Evolutionary conservation across 2,113 vertebrate genomes (phyloP), one percentile per base, ranked within the genome.

Genomic region (Pholis gunnellus): DNA sequence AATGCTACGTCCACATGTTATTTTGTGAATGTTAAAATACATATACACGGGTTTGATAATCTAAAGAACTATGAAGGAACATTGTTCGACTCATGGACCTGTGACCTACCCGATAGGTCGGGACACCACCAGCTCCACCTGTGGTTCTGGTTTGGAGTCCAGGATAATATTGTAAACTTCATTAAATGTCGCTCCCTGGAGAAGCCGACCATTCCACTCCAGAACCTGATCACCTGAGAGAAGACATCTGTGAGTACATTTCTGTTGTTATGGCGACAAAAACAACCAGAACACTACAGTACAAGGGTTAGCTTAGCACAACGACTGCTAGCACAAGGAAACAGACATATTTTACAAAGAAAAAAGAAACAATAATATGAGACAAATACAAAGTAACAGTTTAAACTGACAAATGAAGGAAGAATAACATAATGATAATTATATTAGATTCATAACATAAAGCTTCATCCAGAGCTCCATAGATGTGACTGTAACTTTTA

Each of bases 91-190:
- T 54, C 8, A 27, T 57, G n/a, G 54, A 57, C n/a, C 22, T 8
- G 8, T 8, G 50, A 22, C 50, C 50, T 54, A 99, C 98, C 97
- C 95, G 78, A 97, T 95, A 50, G 97, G 97, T 84, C 98, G 95
- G 36, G 96, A 98, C 89, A 99, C 98, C 31, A 99, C 93, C 89
- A 99, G 96, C 81, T 99, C 97, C 88, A 99, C 98, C 91, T 98
- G 98, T 6, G 97, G 97, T 69, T 99, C 97, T n/a, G 96, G 94
- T 93, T 99, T 98, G 63, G 98, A 99, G 78, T 99, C 97, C 80
- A 98, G 94, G 91, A 99, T 99, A 85, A 99, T 99, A 91, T 99
- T 97, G 91, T 99, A 99, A 8, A 99, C 98, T 81, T 99, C 97
- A 65, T 97, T 97, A 93, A 99, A 99, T 0, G 98, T 97, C 81